These are phyloP conservation scores for Autographa pulchrina DNA, from an alignment of 2,888 invertebrate species.

Conservation along the genomic window DNA sequence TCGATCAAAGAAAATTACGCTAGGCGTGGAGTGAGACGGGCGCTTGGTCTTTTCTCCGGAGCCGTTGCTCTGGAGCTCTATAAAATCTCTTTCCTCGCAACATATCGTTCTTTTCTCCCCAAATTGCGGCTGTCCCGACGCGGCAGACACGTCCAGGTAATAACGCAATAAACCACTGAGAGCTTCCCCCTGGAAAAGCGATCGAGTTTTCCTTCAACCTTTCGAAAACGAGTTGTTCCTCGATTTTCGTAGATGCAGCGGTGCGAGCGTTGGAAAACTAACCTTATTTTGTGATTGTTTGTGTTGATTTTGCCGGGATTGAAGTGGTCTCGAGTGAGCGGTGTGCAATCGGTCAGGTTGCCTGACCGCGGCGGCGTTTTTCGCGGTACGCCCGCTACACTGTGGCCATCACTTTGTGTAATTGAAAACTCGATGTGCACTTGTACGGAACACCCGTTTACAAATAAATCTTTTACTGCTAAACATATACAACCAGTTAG, in stretches of 20 bases:
- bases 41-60: conserved; percentile 79
- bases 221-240: conserved; percentile 85
- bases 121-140: conserved; percentile 87
- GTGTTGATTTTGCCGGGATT: conserved; percentile 72
- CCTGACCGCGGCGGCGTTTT: conserved; percentile 83
- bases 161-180: conserved; percentile 90
- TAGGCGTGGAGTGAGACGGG: conserved; percentile 72
- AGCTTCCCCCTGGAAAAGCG: conserved; percentile 88
- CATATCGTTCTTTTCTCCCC: conserved; percentile 87
- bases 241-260: conserved; percentile 73
- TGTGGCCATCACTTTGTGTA: conserved; percentile 87
- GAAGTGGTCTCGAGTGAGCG: conserved; percentile 67
- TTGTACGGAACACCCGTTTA: conserved; percentile 82
- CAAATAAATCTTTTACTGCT: conserved; percentile 81
- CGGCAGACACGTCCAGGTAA: conserved; percentile 89
- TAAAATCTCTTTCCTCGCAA: conserved; percentile 86
- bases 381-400: conserved; percentile 81
- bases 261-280: conserved; percentile 70
- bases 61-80: conserved; percentile 76
- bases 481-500: conserved; percentile 58
- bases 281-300: conserved; percentile 76
- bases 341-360: conserved; percentile 82
- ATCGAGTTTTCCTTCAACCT: conserved; percentile 88
- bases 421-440: conserved; percentile 88
- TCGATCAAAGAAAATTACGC: conserved; percentile 87